Percentiles rank a stretch among this genome's conserved stretches.
phyloP scores from a whole-genome alignment of 2,113 vertebrate genomes.

The Chaetorhynchus papuensis region DNA sequence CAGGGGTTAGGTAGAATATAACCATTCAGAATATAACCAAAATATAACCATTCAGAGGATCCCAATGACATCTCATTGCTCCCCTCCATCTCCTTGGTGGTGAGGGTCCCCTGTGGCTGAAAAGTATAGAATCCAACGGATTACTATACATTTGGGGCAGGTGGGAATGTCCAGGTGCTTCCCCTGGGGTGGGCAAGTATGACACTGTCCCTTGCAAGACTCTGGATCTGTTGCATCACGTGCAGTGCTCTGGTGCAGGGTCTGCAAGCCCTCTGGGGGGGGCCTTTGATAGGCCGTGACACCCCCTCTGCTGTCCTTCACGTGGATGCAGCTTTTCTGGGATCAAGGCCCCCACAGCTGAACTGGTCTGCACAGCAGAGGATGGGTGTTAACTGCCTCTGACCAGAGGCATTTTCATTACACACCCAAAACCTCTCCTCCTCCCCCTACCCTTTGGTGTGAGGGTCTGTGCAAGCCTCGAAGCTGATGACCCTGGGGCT shows the following conservation, averaged over 20 bases:
- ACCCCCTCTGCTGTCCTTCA: background rate
- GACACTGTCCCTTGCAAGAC: background rate
- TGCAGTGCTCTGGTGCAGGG: no score
- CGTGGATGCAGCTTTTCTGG: rapidly evolving
- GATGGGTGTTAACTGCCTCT: rapidly evolving
- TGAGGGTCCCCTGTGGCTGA: rapidly evolving
- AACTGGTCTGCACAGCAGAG: background rate
- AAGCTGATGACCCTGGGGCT: background rate
- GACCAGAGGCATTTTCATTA: no score
- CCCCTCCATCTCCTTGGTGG: background rate
- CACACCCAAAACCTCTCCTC: background rate
- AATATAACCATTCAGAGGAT: background rate
- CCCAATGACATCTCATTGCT: rapidly evolving
- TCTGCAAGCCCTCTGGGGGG: background rate
- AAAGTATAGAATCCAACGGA: background rate
- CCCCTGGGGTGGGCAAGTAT: background rate
- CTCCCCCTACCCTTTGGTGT: background rate
- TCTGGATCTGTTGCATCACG: background rate
- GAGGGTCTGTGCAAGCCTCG: background rate
- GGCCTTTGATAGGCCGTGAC: background rate
- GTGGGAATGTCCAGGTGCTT: background rate
- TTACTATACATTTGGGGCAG: rapidly evolving
- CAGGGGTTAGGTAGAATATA: background rate
- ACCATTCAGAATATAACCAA: background rate
- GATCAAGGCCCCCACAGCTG: background rate